Conservation (phyloP, 2,797 vertebrate genomes). For the Rhynchonycteris naso region DNA sequence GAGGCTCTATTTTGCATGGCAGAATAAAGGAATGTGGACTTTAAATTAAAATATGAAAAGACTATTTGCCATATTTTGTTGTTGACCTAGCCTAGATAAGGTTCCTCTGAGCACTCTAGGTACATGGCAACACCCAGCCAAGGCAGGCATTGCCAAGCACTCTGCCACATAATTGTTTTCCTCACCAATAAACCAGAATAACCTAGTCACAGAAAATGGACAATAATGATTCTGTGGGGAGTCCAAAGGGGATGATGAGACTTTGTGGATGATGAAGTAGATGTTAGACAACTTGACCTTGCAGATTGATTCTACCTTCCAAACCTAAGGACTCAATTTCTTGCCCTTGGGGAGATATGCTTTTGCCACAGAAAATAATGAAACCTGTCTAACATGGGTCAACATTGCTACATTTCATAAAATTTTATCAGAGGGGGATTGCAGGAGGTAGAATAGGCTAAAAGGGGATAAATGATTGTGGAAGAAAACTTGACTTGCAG, state of each 20-base stretch:
- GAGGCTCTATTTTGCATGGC: background rate
- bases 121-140: background rate
- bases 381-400: background rate
- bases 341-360: background rate
- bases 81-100: background rate
- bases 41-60: constrained; percentile 23
- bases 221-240: background rate
- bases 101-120: background rate
- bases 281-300: background rate
- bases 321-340: background rate
- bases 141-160: background rate
- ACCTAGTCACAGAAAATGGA: background rate
- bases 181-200: background rate
- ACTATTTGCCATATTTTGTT: background rate
- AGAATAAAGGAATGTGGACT: background rate
- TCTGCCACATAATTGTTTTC: background rate
- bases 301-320: background rate
- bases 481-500: too few species aligned
- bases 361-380: constrained; percentile 14
- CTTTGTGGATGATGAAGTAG: background rate
- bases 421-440: background rate
- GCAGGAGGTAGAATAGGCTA: too few species aligned
- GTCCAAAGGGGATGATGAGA: background rate
- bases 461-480: too few species aligned
- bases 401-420: background rate